Conservation (phyloP, 2,888 invertebrate genomes). For the Polietes domitor region DNA sequence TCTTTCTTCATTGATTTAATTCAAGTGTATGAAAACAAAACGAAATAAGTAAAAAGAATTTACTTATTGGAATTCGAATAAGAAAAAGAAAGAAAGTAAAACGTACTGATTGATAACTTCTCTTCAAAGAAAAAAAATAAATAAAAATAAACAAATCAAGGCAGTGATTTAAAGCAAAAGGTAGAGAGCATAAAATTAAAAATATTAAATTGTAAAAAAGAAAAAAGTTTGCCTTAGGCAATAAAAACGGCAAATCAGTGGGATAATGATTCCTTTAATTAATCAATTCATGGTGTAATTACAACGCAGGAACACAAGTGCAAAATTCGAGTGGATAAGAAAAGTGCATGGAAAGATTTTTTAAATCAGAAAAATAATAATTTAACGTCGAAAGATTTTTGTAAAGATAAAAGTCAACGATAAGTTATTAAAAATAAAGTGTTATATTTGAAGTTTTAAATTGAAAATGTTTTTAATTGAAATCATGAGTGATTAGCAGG, state of each 20-base stretch:
- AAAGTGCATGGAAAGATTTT: too few species aligned
- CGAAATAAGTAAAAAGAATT: slow-evolving; percentile 11
- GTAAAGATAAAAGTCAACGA: too few species aligned
- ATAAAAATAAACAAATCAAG: background rate
- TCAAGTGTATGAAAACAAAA: slow-evolving; percentile 24
- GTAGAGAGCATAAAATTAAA: slow-evolving; percentile 3
- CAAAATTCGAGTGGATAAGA: background rate
- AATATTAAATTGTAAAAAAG: background rate
- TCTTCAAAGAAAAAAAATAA: too few species aligned
- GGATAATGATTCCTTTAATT: background rate
- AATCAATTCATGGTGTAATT: too few species aligned
- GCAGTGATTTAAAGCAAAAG: slow-evolving; percentile 27
- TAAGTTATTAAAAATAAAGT: too few species aligned
- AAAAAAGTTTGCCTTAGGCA: background rate
- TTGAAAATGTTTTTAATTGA: too few species aligned
- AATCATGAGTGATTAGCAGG: too few species aligned
- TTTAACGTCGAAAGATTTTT: too few species aligned
- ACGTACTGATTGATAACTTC: too few species aligned
- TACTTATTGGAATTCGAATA: background rate
- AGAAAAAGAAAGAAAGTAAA: background rate
- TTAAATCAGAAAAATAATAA: too few species aligned
- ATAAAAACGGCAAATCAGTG: background rate
- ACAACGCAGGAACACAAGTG: background rate
- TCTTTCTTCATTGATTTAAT: slow-evolving; percentile 11
- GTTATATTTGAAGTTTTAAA: too few species aligned